Evolutionary conservation across 2,888 invertebrate genomes (phyloP), one percentile per base, ranked within the genome.

Genomic region (Megastigmus dorsalis): DNA sequence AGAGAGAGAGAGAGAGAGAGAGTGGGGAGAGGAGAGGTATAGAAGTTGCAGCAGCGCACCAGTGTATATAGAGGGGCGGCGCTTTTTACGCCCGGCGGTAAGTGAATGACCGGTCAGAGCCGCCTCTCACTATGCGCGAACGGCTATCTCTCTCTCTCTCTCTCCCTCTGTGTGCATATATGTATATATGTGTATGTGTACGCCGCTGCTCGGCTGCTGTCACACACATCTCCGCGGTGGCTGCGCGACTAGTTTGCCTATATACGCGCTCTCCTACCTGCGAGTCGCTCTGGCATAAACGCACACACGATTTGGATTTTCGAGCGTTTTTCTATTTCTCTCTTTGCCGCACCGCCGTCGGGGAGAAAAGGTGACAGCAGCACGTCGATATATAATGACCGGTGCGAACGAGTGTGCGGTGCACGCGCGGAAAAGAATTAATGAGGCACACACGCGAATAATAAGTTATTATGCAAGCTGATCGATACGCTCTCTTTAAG

Each of bases 91-190:
- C 75, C 52, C 72, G 76, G 75, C 74, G 79, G 76, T 81, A 80
- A 84, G 84, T 84, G 84, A 84, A 84, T 83, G 84, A 84, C 84
- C 83, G 84, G 84, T 84, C 82, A 84, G 81, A 82, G 80, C 84
- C 83, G 82, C 84, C 86, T 84, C 82, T 83, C 82, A 80, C 83
- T 81, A n/a, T n/a, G n/a, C n/a, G n/a, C n/a, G n/a, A n/a, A n/a
- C n/a, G n/a, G n/a, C n/a, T n/a, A n/a, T n/a, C n/a, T n/a, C 86
- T 84, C 82, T 83, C 82, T 80, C 83, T 81, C 23, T 26, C 28
- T 30, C 7, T 4, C 6, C 20, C 15, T 33, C 7, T 55, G 59
- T 60, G 48, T 70, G 57, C 43, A 45, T 57, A 20, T 54, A 68
- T 20, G 20, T 36, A n/a, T 38, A 36, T 10, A 36, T 55, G 7